phyloP scores from a whole-genome alignment of 2,113 vertebrate genomes.

The Galeopterus variegatus region DNA sequence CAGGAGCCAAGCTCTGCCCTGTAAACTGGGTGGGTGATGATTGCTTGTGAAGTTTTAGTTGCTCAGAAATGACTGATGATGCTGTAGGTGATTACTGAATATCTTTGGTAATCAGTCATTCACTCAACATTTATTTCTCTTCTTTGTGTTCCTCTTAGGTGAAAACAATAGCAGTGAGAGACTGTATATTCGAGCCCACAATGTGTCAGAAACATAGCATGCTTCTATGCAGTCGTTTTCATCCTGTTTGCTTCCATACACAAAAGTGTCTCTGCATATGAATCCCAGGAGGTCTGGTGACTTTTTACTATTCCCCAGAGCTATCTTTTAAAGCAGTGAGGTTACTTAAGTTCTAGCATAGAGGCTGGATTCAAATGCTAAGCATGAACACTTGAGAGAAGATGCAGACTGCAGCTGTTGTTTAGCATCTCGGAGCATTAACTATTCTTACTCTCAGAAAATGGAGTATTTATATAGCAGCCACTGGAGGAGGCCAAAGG shows the following conservation, averaged over 20 bases:
- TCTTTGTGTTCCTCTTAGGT: conserved; percentile 46
- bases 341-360: background rate
- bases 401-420: background rate
- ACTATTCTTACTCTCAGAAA: conserved; percentile 26
- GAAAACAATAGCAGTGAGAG: background rate
- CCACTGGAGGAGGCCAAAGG: background rate
- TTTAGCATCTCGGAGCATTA: background rate
- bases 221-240: background rate
- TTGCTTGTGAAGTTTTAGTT: conserved; percentile 50
- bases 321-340: background rate
- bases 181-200: too few species aligned
- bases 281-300: background rate
- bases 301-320: conserved; percentile 52
- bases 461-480: background rate
- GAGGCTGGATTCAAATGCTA: background rate
- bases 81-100: background rate
- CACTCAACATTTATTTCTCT: background rate
- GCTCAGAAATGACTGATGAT: conserved; percentile 49
- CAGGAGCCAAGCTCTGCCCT: conserved; percentile 41
- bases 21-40: background rate
- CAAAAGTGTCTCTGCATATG: background rate
- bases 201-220: background rate
- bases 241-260: background rate
- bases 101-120: conserved; percentile 40
- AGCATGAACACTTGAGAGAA: background rate